phyloP scores from a whole-genome alignment of 2,888 invertebrate genomes.

The Notocelia uddmanniana region DNA sequence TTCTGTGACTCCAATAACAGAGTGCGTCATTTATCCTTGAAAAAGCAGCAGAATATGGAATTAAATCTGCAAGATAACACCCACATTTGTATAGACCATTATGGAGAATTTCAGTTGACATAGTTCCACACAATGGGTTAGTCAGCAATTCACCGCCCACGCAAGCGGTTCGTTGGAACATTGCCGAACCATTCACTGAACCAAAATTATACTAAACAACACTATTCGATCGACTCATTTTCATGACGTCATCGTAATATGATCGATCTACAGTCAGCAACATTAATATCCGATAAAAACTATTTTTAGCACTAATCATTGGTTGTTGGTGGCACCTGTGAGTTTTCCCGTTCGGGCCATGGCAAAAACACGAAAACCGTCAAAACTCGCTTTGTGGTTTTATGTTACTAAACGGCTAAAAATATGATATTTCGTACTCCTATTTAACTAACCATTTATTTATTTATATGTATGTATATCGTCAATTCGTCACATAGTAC shows the following conservation, averaged over 20 bases:
- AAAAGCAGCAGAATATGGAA: slow-evolving; percentile 18
- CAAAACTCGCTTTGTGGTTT: too few species aligned
- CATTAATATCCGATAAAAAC: background rate
- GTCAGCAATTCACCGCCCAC: slow-evolving; percentile 38
- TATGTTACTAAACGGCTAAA: too few species aligned
- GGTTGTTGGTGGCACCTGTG: too few species aligned
- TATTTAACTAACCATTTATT: too few species aligned
- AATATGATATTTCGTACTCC: too few species aligned
- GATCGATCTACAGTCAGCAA: background rate
- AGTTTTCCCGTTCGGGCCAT: too few species aligned
- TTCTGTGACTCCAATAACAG: background rate
- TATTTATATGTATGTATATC: too few species aligned
- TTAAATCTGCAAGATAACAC: slow-evolving; percentile 28
- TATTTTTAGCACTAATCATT: too few species aligned
- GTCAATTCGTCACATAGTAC: too few species aligned
- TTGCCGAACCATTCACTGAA: slow-evolving; percentile 31
- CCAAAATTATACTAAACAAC: slow-evolving; percentile 33
- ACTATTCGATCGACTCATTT: slow-evolving; percentile 25
- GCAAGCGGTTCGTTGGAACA: slow-evolving; percentile 24
- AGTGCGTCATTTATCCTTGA: slow-evolving; percentile 5
- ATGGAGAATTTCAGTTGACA: slow-evolving; percentile 36
- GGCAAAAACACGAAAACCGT: too few species aligned
- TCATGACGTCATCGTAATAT: background rate
- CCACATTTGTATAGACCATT: slow-evolving; percentile 26
- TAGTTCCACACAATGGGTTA: slow-evolving; percentile 43